Base-by-base conservation (phyloP, 2,113 vertebrate genomes). In the Amphiprion ocellaris region DNA sequence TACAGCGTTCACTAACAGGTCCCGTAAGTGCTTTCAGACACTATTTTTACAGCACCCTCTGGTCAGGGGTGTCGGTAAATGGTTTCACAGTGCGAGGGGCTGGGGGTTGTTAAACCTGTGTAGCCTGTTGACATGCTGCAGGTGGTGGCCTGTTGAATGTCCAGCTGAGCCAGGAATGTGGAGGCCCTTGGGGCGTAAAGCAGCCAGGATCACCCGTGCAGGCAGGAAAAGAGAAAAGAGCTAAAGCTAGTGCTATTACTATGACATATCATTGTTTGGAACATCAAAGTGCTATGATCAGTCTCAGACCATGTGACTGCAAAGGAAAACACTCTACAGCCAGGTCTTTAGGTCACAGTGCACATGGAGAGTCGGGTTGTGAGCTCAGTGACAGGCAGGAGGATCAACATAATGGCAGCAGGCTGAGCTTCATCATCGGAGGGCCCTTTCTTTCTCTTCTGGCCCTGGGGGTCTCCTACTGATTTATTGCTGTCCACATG, bases 151-250 rank as follows among this genome's bases (percentile, higher is more conserved):
- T 92, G 92, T 79, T 84, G 82, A 89, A 77, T 74, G 78, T 93
- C 89, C 91, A 90, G 91, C 91, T 91, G 88, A 88, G 87, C 21
- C 82, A 82, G 89, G 93, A 94, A 94, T 92, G 92, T 39, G 56
- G 72, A 84, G 78, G 70, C 86, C 87, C 64, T 89, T 54, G 67
- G 74, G 87, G 82, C 37, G 56, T 41, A 9, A 59, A 79, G 74
- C 58, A 72, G 60, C 68, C 24, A 15, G 72, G 52, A 66, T 77
- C 75, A 55, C 46, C 46, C 21, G 17, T 71, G 69, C 61, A 68
- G 69, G 33, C 63, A 17, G 33, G 21, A 21, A 21, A 23, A 76
- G 10, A 23, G 66, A 37, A 8, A 23, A 50, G 37, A 23, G 54
- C 21, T 53, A 26, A 53, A 10, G 30, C 24, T 21, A 10, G 4